Conservation (phyloP, 1,140 invertebrate genomes). For the Drosophila sucinea region DNA sequence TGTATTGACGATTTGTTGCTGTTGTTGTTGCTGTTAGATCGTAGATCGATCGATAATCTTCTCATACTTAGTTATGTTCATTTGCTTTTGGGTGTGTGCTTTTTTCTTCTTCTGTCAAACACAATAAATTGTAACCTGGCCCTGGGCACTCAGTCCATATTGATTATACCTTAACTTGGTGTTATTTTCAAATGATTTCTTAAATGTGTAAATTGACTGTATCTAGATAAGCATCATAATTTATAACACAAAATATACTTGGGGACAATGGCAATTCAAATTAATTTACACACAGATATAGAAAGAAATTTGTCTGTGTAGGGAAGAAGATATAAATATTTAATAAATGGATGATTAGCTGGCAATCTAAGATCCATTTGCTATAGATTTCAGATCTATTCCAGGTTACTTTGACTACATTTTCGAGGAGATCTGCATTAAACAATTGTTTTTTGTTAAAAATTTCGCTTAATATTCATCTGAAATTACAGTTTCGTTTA, state of each 20-base stretch:
- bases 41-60: constrained; percentile 54
- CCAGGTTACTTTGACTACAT: no score
- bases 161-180: no score
- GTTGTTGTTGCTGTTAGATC: neutral
- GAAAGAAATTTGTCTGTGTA: neutral
- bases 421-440: no score
- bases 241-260: constrained; percentile 45
- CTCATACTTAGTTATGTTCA: constrained; percentile 3
- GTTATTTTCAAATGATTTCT: constrained; percentile 49
- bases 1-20: constrained; percentile 58
- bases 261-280: constrained; percentile 32
- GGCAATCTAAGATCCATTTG: no score
- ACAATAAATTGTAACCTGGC: constrained; percentile 39
- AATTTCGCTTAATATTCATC: no score
- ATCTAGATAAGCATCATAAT: constrained; percentile 57
- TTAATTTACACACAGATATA: neutral
- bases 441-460: no score
- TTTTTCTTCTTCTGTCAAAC: constrained; percentile 10
- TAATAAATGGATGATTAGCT: no score
- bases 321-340: no score
- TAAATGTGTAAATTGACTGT: constrained; percentile 72
- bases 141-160: constrained; percentile 1
- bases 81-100: constrained; percentile 33
- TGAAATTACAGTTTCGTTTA: no score
- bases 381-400: no score